Conservation (phyloP, 2,797 vertebrate genomes). For the Neosilurus hyrtlii region DNA sequence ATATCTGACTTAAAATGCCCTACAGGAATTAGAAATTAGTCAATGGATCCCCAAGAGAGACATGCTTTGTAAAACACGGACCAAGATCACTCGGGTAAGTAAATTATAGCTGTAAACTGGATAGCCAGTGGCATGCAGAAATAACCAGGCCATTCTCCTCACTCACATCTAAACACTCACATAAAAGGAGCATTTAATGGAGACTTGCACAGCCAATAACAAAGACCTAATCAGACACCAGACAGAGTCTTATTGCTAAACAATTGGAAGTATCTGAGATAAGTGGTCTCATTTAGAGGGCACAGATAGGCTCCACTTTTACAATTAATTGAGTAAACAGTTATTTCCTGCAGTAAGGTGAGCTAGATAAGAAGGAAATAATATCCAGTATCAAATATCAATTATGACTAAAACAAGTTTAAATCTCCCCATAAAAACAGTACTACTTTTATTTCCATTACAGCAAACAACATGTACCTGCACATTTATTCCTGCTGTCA, state of each 20-base stretch:
- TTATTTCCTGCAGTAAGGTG: neutral
- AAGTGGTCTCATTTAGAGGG: neutral
- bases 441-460: neutral
- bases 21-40: conserved; percentile 8
- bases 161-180: conserved; percentile 9
- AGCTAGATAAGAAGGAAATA: neutral
- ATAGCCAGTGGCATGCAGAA: neutral
- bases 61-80: neutral
- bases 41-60: neutral
- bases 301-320: neutral
- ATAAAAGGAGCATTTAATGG: conserved; percentile 37
- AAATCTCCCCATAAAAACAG: neutral
- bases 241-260: conserved; percentile 2
- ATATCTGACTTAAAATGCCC: conserved; percentile 25
- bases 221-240: conserved; percentile 24
- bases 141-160: neutral
- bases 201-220: neutral
- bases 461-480: neutral
- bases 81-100: neutral
- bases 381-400: neutral
- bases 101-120: conserved; percentile 6
- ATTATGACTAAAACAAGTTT: neutral
- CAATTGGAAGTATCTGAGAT: conserved; percentile 14
- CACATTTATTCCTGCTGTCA: neutral
- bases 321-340: neutral